Evolutionary conservation across 2,113 vertebrate genomes (phyloP).

Genomic region (Cochlearius cochlearius): DNA sequence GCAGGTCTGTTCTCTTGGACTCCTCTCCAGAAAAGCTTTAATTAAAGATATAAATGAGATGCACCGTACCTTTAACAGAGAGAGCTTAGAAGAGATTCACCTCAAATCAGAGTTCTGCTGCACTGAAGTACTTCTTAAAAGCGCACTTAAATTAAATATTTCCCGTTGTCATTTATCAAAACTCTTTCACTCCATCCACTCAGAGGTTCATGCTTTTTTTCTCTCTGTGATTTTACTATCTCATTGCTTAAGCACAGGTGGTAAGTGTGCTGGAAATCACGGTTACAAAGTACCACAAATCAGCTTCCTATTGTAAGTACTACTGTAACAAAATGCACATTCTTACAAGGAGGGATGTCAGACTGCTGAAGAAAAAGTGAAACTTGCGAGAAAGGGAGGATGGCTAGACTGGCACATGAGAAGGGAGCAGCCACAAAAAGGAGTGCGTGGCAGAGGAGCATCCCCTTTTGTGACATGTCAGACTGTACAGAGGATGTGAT

Average conservation of each 20-base stretch:
- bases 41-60: neutral
- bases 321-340: neutral
- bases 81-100: neutral
- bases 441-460: accelerated
- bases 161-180: neutral
- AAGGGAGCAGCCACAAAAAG: accelerated
- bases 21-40: neutral
- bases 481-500: neutral
- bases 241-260: neutral
- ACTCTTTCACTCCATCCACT: neutral
- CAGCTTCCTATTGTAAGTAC: neutral
- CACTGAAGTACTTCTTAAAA: neutral
- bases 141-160: neutral
- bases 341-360: neutral
- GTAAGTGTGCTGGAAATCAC: neutral
- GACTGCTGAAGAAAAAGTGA: neutral
- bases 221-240: neutral
- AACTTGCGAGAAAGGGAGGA: neutral
- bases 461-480: accelerated
- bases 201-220: neutral
- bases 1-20: neutral
- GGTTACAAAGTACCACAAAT: neutral
- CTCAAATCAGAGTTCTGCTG: neutral
- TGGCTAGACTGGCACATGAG: neutral
- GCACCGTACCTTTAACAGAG: neutral